A percentile compares a stretch with the other conserved stretches of the same genome.
Evolutionary conservation across 2,113 vertebrate genomes (phyloP).

Genomic region (Sigmodon hispidus): DNA sequence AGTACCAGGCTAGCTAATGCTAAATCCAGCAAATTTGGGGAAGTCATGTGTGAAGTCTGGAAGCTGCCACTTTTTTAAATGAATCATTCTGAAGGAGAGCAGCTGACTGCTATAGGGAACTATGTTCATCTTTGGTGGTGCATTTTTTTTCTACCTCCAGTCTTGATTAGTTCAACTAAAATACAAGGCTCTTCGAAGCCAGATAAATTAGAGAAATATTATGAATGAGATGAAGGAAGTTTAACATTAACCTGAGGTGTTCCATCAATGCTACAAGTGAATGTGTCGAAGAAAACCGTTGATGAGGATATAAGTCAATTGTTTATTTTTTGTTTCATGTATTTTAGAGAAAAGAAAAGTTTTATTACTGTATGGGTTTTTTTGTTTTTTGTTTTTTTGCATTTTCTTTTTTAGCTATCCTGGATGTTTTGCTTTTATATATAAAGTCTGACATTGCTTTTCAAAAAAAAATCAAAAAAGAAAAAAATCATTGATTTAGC

Average conservation of each 20-base stretch:
- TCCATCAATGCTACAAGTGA: neutral
- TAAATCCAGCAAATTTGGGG: conserved; percentile 68
- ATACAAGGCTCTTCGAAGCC: conserved; percentile 39
- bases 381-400: too few relatives aligned
- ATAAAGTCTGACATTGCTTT: too few relatives aligned
- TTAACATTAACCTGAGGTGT: neutral
- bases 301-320: neutral
- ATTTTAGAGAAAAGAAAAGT: too few relatives aligned
- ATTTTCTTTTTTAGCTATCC: too few relatives aligned
- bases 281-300: neutral
- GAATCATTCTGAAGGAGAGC: conserved; percentile 59
- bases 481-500: conserved; percentile 1
- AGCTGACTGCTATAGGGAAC: conserved; percentile 62
- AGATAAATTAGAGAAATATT: conserved; percentile 61
- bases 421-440: too few relatives aligned
- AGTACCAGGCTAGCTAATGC: conserved; percentile 70
- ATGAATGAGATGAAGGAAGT: conserved; percentile 64
- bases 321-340: too few relatives aligned
- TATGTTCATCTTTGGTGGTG: conserved; percentile 60
- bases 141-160: neutral
- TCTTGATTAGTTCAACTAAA: conserved; percentile 68
- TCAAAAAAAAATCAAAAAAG: too few relatives aligned
- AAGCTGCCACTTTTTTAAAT: conserved; percentile 73
- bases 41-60: conserved; percentile 73
- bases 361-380: too few relatives aligned